phyloP scores from a whole-genome alignment of 1,140 invertebrate species.

The Saccostrea glomerata region DNA sequence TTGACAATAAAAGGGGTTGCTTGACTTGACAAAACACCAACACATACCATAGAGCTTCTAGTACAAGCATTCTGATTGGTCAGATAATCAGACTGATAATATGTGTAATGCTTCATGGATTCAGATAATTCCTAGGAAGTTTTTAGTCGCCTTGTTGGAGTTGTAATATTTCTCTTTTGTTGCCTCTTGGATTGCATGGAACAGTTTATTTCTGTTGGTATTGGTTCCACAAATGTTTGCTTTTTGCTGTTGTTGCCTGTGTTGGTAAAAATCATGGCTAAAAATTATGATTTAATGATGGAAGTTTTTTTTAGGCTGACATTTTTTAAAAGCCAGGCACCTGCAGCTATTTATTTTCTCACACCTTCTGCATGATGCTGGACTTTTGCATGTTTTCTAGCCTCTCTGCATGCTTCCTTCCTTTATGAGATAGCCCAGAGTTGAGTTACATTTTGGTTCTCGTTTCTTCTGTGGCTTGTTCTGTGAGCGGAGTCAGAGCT shows the following conservation, averaged over 20 bases:
- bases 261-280: not conserved
- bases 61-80: conserved; percentile 23
- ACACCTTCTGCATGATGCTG: conserved; percentile 16
- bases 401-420: conserved; percentile 18
- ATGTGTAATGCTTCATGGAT: conserved; percentile 21
- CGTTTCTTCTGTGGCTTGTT: not conserved
- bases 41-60: not conserved
- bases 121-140: not conserved
- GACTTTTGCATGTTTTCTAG: conserved; percentile 27
- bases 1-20: not conserved
- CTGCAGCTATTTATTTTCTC: not conserved
- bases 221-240: not conserved
- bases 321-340: conserved; percentile 4
- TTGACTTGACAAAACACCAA: conserved; percentile 26
- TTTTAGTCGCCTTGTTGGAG: conserved; percentile 16
- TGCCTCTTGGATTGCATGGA: conserved; percentile 27
- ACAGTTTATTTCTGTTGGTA: not conserved
- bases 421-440: conserved; percentile 8
- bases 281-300: not conserved
- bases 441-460: not conserved
- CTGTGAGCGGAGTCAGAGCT: conserved; percentile 24
- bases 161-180: conserved; percentile 19
- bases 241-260: conserved; percentile 25
- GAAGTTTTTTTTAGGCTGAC: not conserved
- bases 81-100: conserved; percentile 24